Evolutionary conservation across 2,113 vertebrate genomes (phyloP).

Genomic region (Microtus oregoni): DNA sequence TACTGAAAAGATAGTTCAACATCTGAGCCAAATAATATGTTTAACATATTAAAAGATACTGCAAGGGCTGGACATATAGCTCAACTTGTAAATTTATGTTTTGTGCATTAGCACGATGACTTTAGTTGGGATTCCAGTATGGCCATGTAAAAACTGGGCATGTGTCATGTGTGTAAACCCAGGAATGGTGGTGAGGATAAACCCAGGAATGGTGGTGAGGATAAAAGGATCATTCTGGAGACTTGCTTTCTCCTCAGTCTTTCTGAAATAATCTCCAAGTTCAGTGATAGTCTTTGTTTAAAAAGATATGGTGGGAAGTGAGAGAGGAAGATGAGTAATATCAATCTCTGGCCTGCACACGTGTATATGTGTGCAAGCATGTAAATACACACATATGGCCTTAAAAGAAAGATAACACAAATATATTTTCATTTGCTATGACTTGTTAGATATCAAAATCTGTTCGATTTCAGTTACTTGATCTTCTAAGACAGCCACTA

Average conservation of each 20-base stretch:
- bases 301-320: not conserved
- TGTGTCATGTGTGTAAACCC: not conserved
- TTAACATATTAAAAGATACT: not conserved
- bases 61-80: no score
- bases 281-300: not conserved
- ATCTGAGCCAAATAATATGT: not conserved
- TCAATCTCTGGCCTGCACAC: not conserved
- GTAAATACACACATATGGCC: not conserved
- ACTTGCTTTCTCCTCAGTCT: not conserved
- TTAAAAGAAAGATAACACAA: not conserved
- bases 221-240: not conserved
- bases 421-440: not conserved
- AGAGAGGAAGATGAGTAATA: not conserved
- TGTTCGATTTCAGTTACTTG: not conserved
- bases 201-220: not conserved
- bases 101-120: no score
- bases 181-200: not conserved
- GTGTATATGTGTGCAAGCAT: not conserved
- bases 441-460: not conserved
- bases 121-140: not conserved
- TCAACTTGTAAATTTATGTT: not conserved
- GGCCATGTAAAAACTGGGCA: not conserved
- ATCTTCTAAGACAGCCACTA: not conserved
- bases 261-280: not conserved
- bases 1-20: not conserved